phyloP scores from a whole-genome alignment of 2,797 vertebrate species.

The Lepilemur septentrionalis region DNA sequence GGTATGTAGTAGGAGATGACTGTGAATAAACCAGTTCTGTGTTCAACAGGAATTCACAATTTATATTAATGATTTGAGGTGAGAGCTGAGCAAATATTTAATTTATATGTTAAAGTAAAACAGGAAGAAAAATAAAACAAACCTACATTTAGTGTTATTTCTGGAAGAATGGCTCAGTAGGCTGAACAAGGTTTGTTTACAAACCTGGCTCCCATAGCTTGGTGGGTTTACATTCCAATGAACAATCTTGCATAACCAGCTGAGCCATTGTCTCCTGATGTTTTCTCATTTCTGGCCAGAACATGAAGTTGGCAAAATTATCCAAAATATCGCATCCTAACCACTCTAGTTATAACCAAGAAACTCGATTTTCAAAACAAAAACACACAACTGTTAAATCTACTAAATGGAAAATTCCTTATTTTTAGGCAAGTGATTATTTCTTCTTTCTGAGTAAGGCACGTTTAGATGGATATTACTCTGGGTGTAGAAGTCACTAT shows the following conservation, averaged over 20 bases:
- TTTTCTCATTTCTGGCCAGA: conserved; percentile 10
- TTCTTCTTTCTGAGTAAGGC: neutral
- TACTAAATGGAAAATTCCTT: neutral
- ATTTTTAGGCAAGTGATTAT: neutral
- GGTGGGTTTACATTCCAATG: neutral
- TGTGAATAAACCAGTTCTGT: neutral
- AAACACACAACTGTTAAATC: neutral
- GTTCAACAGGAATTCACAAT: conserved; percentile 16
- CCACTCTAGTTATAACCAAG: neutral
- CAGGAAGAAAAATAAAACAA: neutral
- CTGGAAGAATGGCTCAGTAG: neutral
- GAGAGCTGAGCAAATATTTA: neutral
- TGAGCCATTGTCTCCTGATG: neutral
- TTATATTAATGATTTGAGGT: conserved; percentile 13
- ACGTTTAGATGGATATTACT: neutral
- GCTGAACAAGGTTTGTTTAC: conserved; percentile 24
- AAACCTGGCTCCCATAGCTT: neutral
- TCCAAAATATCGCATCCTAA: neutral
- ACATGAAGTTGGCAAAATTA: conserved; percentile 6
- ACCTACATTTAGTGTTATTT: neutral
- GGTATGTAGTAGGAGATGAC: neutral
- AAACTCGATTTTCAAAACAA: neutral
- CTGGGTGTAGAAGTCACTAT: neutral
- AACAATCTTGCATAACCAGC: neutral
- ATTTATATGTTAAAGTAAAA: conserved; percentile 46